Percentiles rank a stretch among this genome's conserved stretches.
phyloP scores from a whole-genome alignment of 2,113 vertebrate genomes.

The Aphyosemion australe region DNA sequence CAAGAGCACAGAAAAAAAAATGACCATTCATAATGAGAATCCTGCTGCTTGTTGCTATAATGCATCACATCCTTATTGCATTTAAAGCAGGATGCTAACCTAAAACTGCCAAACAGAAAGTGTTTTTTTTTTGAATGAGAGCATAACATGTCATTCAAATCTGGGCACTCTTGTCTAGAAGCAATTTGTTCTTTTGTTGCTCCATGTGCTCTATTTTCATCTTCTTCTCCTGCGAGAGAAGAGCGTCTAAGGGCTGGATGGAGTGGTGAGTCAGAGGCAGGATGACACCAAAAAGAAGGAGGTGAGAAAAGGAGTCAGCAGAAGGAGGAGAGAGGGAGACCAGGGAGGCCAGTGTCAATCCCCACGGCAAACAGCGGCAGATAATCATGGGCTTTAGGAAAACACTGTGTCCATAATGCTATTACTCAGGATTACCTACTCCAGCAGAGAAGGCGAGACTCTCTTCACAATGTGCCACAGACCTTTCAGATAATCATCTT shows the following conservation, averaged over 20 bases:
- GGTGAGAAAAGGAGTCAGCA: slow-evolving; percentile 39
- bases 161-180: slow-evolving; percentile 69
- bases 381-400: slow-evolving; percentile 80
- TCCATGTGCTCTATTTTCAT: slow-evolving; percentile 73
- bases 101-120: slow-evolving; percentile 56
- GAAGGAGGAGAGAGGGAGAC: slow-evolving; percentile 49
- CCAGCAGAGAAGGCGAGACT: slow-evolving; percentile 73
- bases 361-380: slow-evolving; percentile 73
- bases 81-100: slow-evolving; percentile 42
- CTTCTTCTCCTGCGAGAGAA: slow-evolving; percentile 62
- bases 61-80: slow-evolving; percentile 11
- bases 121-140: slow-evolving; percentile 46
- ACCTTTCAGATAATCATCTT: slow-evolving; percentile 81
- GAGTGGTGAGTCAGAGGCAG: slow-evolving; percentile 68
- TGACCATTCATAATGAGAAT: not conserved
- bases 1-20: not conserved
- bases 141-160: slow-evolving; percentile 69
- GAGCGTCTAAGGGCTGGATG: slow-evolving; percentile 65
- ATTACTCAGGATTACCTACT: slow-evolving; percentile 81
- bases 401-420: slow-evolving; percentile 81
- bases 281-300: slow-evolving; percentile 54
- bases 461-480: slow-evolving; percentile 76
- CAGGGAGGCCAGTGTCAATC: slow-evolving; percentile 77
- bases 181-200: slow-evolving; percentile 74
- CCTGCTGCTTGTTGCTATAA: slow-evolving; percentile 7